Evolutionary conservation across 2,888 invertebrate species (phyloP).

Genomic region (Eupelmus urozonus): DNA sequence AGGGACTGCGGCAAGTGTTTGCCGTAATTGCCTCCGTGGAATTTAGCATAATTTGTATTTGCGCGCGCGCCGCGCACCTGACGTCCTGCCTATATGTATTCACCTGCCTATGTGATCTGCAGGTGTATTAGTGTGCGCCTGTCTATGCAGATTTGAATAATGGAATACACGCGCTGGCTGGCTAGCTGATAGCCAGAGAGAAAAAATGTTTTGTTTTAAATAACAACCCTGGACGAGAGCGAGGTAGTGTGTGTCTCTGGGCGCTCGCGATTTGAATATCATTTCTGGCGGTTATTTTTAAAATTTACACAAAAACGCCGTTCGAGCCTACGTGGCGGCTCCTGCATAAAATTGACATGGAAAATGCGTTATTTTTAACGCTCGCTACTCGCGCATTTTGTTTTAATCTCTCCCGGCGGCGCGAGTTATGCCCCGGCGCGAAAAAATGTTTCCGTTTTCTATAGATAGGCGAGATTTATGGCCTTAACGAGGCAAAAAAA

Average conservation of each 20-base stretch:
- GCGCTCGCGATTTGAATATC: slow-evolving; percentile 19
- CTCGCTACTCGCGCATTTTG: not conserved
- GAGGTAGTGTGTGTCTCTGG: too few species aligned
- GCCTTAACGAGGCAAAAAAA: not conserved
- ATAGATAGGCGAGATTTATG: slow-evolving; percentile 22
- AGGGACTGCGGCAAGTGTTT: too few species aligned
- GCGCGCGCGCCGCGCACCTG: not conserved
- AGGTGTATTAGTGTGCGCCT: not conserved
- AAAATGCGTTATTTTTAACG: slow-evolving; percentile 22
- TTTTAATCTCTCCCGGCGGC: slow-evolving; percentile 2
- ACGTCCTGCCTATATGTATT: not conserved
- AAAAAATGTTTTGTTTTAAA: slow-evolving; percentile 10
- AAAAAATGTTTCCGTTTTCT: not conserved
- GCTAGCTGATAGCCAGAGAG: not conserved
- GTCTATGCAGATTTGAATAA: slow-evolving; percentile 20
- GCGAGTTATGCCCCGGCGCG: not conserved
- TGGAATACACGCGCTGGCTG: not conserved
- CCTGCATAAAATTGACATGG: not conserved
- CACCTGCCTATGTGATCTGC: not conserved
- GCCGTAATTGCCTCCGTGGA: not conserved
- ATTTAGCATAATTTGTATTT: not conserved
- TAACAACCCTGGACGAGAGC: not conserved
- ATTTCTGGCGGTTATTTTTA: not conserved
- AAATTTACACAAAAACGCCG: slow-evolving; percentile 1
- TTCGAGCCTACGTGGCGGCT: not conserved